phyloP scores from a whole-genome alignment of 1,140 invertebrate species.

The Drusus annulatus region DNA sequence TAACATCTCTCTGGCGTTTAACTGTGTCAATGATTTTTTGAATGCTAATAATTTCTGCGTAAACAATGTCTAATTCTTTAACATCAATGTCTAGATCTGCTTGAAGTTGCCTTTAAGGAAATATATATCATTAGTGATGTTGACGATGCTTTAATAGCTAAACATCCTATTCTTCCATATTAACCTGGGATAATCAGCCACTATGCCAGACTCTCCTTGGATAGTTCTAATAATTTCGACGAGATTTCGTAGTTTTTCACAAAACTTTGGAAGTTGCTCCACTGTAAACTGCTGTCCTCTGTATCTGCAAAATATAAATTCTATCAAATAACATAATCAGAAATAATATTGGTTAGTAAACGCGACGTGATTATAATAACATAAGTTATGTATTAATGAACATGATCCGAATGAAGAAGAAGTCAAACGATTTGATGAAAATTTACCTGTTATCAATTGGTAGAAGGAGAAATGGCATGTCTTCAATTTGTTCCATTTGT shows the following conservation, averaged over 20 bases:
- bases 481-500: too few relatives aligned
- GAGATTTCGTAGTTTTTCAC: conserved; percentile 8
- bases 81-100: conserved; percentile 5
- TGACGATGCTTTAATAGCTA: not conserved
- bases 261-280: conserved; percentile 12
- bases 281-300: conserved; percentile 1
- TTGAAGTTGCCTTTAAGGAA: conserved; percentile 17
- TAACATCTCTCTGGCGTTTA: not conserved
- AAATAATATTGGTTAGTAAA: too few relatives aligned
- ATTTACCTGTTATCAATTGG: too few relatives aligned
- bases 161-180: not conserved
- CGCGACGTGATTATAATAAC: too few relatives aligned
- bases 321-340: too few relatives aligned
- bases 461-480: too few relatives aligned
- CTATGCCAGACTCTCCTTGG: not conserved
- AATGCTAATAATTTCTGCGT: conserved; percentile 6
- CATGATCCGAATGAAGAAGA: too few relatives aligned
- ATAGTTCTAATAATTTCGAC: not conserved
- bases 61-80: conserved; percentile 14
- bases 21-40: not conserved
- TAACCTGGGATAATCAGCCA: conserved; percentile 33
- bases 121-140: not conserved
- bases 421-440: too few relatives aligned
- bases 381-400: too few relatives aligned
- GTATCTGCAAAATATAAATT: not conserved